Base-by-base conservation (phyloP, 2,797 vertebrate species). In the Dendrocincla tyrannina region DNA sequence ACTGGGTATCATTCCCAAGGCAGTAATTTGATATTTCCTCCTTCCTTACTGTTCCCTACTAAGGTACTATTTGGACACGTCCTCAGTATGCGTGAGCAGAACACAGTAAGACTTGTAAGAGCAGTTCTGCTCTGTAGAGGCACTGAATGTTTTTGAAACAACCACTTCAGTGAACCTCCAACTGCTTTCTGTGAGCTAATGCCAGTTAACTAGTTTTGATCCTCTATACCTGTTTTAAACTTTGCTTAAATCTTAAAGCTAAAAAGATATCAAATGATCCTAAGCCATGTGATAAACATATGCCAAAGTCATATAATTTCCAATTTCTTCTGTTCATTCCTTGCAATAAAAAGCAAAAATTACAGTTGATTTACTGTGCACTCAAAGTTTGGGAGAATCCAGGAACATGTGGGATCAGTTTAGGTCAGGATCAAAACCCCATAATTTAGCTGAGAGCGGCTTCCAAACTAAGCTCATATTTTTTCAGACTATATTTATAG, bases 351-450 rank as follows among this genome's bases (percentile, higher is more conserved):
- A 94, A 39, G 56, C 44, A 93, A 95, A 94, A 93, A 66, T 56
- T 91, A 90, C 0, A 3, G 83, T 56, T 97, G 94, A 95, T 96
- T 95, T 94, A 94, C 79, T 95, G 58, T 85, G 92, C 76, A 81
- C 58, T 93, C 73, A 93, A 85, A 90, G 4, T 12, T 23, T 70
- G 63, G 76, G 68, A 95, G 90, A 96, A 89, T 70, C 77, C 47
- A 91, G 52, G 44, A 95, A 96, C 96, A 96, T 95, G 92, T 97
- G 92, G 91, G 91, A 97, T 93, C 92, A 88, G 72, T 97, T 96
- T 97, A 96, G 92, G 92, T 95, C 93, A 88, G 93, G 87, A 95
- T 93, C 93, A 93, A 97, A 95, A 91, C 85, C 87, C 91, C 91
- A 82, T 96, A 93, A 96, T 96, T 96, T 94, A 94, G 79, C 70